These are phyloP conservation scores for Paramormyrops hopkinsi DNA, from an alignment of 2,797 vertebrate genomes.

Conservation along the genomic window DNA sequence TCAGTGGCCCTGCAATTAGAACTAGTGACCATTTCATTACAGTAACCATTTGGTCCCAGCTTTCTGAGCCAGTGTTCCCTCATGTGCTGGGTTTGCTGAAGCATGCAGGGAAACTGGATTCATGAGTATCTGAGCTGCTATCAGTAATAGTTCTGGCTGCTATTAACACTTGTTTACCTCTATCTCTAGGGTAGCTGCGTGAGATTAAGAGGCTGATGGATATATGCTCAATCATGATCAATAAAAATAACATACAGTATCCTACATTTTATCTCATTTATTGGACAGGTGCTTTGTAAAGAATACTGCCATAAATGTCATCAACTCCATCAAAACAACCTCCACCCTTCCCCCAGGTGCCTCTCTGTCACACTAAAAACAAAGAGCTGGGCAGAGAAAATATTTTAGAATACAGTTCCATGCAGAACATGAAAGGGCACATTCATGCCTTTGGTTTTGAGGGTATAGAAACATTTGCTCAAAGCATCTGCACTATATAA, in stretches of 20 bases:
- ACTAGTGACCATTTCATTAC: neutral
- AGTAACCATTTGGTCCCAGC: neutral
- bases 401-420: neutral
- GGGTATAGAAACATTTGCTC: neutral
- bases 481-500: neutral
- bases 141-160: neutral
- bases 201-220: neutral
- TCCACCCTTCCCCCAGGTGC: neutral
- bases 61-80: neutral
- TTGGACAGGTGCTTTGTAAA: neutral
- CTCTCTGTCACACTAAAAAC: neutral
- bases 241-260: neutral
- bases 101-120: neutral
- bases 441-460: neutral
- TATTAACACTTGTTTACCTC: neutral
- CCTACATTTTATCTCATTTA: neutral
- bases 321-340: neutral
- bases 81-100: neutral
- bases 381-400: neutral
- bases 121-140: neutral
- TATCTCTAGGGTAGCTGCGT: neutral
- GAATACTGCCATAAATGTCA: neutral
- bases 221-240: neutral
- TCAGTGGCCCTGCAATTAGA: neutral
- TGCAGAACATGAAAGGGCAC: neutral